Percentiles rank a stretch among this genome's conserved stretches.
Evolutionary conservation across 2,113 vertebrate genomes (phyloP).

Genomic region (Ophiodon elongatus): DNA sequence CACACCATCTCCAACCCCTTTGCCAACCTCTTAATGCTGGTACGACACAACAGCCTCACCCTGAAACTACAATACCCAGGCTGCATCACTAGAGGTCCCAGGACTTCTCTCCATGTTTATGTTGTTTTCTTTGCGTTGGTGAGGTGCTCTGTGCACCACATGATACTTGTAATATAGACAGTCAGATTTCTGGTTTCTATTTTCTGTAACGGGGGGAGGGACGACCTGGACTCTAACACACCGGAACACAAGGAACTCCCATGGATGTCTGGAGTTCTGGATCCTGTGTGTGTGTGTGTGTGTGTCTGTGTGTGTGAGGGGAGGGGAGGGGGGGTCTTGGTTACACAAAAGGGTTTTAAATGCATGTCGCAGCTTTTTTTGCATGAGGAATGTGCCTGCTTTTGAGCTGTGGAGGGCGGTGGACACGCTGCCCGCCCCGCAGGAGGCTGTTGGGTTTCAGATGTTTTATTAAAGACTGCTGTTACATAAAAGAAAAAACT

Average conservation of each 20-base stretch:
- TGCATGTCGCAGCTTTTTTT: constrained; percentile 85
- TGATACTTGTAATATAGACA: constrained; percentile 62
- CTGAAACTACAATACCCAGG: constrained; percentile 42
- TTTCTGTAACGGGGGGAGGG: constrained; percentile 67
- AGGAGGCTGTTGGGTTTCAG: constrained; percentile 67
- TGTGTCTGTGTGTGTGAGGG: not conserved
- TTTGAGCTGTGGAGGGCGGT: constrained; percentile 55
- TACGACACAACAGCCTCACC: constrained; percentile 21
- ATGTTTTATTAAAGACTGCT: constrained; percentile 85
- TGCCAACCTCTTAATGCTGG: constrained; percentile 6
- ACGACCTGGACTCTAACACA: not conserved
- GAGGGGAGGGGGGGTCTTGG: not conserved
- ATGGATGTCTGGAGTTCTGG: constrained; percentile 17
- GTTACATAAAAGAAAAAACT: constrained; percentile 74
- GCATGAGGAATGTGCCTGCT: constrained; percentile 87
- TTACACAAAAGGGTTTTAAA: constrained; percentile 42
- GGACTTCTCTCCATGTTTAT: constrained; percentile 22
- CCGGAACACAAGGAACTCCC: constrained; percentile 6
- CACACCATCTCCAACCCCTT: constrained; percentile 26
- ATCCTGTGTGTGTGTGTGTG: not conserved
- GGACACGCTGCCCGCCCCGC: constrained; percentile 19
- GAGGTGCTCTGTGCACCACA: constrained; percentile 37
- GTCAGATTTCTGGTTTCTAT: constrained; percentile 71
- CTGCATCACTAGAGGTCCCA: constrained; percentile 50
- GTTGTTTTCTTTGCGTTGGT: constrained; percentile 8